phyloP scores from a whole-genome alignment of 30 jellyfish, hydroid and myxozoan genomes.

The Hydractinia echinata region DNA sequence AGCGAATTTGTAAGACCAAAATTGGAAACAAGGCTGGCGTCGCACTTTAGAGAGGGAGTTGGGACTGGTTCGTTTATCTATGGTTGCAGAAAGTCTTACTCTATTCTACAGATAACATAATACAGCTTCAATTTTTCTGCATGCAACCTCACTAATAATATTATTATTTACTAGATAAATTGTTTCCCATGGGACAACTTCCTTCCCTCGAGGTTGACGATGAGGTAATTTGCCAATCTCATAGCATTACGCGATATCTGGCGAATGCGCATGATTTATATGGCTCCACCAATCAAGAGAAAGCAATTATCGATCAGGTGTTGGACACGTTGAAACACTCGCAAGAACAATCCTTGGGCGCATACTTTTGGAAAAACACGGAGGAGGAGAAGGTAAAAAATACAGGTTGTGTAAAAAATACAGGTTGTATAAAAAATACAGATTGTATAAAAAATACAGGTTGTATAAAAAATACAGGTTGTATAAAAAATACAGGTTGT shows the following conservation, averaged over 20 bases:
- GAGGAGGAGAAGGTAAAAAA: slow-evolving; percentile 26
- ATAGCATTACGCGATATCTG: slow-evolving; percentile 42
- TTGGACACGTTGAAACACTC: slow-evolving; percentile 7
- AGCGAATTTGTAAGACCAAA: no score
- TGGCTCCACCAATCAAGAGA: slow-evolving; percentile 28
- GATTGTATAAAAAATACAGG: no score
- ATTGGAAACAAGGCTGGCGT: no score
- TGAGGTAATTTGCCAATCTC: slow-evolving; percentile 35
- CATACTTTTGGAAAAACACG: neutral
- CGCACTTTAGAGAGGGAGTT: no score
- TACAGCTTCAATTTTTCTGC: no score
- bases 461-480: no score
- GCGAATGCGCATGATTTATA: slow-evolving; percentile 50
- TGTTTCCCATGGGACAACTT: slow-evolving; percentile 49
- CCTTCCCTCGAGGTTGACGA: slow-evolving; percentile 56
- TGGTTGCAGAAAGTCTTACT: no score
- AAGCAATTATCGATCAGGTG: slow-evolving; percentile 23
- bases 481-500: no score
- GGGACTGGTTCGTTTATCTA: no score
- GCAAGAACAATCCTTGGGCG: neutral
- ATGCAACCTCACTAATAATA: no score
- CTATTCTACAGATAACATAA: no score
- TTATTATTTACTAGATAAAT: slow-evolving; percentile 3
- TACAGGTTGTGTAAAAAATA: neutral
- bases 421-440: no score